Conservation (phyloP, 2,888 invertebrate genomes). For the Phortica magna region DNA sequence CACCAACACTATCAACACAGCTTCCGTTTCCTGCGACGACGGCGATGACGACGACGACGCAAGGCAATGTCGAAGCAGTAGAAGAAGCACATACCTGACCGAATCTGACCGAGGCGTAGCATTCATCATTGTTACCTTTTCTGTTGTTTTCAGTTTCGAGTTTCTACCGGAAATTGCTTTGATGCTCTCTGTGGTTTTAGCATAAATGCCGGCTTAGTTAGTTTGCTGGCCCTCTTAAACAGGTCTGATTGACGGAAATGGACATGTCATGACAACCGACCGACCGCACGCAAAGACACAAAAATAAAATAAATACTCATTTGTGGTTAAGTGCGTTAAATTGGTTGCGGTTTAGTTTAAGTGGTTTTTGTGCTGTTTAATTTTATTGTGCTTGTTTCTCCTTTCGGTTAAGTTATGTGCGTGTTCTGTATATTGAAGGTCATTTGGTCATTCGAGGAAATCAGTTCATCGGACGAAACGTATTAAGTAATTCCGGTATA, state of each 20-base stretch:
- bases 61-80: neutral
- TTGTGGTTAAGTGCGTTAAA: slow-evolving; percentile 16
- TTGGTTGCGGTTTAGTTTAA: neutral
- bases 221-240: neutral
- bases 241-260: neutral
- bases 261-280: neutral
- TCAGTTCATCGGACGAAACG: too few relatives aligned
- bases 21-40: slow-evolving; percentile 2
- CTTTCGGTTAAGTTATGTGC: too few relatives aligned
- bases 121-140: neutral
- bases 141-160: neutral
- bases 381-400: too few relatives aligned
- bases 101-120: neutral
- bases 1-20: slow-evolving; percentile 9
- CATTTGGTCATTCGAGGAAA: too few relatives aligned
- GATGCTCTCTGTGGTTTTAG: slow-evolving; percentile 6
- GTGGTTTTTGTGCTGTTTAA: too few relatives aligned
- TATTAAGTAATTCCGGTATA: too few relatives aligned
- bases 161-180: neutral
- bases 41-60: too few relatives aligned
- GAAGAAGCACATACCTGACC: neutral
- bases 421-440: too few relatives aligned
- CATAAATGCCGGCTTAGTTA: neutral
- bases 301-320: neutral
- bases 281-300: neutral